Conservation (phyloP, 1,140 invertebrate species). For the Temnothorax curvispinosus region DNA sequence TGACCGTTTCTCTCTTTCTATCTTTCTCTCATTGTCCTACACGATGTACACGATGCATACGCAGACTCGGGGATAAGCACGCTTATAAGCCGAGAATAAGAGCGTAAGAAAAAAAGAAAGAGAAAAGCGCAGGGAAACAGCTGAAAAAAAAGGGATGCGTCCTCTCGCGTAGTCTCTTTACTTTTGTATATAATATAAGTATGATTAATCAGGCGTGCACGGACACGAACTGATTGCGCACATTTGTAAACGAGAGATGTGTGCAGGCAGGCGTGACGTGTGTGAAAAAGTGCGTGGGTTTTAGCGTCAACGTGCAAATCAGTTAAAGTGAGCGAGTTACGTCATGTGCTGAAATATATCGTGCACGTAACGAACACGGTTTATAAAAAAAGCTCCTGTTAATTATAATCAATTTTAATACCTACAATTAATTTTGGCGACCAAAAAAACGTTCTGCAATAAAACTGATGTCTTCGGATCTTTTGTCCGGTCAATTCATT, state of each 20-base stretch:
- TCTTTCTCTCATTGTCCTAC: conserved; percentile 77
- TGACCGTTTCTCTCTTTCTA: conserved; percentile 79
- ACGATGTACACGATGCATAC: conserved; percentile 73
- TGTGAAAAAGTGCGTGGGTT: conserved; percentile 30
- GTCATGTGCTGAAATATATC: conserved; percentile 23
- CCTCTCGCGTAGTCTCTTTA: conserved; percentile 49
- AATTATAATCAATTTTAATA: conserved; percentile 8
- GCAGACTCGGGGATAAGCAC: conserved; percentile 69
- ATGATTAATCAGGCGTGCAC: not conserved
- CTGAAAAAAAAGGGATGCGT: not conserved
- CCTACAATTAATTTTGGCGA: not conserved
- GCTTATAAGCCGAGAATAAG: conserved; percentile 64
- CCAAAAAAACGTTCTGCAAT: not conserved
- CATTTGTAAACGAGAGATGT: conserved; percentile 17
- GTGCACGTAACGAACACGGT: not conserved
- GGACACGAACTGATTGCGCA: conserved; percentile 11
- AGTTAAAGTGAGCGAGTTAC: conserved; percentile 38
- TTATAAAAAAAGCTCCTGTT: not conserved
- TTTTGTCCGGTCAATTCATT: not conserved
- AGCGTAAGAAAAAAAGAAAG: conserved; percentile 52
- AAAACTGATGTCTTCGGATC: conserved; percentile 6
- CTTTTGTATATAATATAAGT: conserved; percentile 44
- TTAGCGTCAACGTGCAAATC: conserved; percentile 43
- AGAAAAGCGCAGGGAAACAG: conserved; percentile 35
- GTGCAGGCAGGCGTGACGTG: conserved; percentile 13